Evolutionary conservation across 92 coral and sea anemone species (phyloP).

Genomic region (Epizoanthus fatuus): DNA sequence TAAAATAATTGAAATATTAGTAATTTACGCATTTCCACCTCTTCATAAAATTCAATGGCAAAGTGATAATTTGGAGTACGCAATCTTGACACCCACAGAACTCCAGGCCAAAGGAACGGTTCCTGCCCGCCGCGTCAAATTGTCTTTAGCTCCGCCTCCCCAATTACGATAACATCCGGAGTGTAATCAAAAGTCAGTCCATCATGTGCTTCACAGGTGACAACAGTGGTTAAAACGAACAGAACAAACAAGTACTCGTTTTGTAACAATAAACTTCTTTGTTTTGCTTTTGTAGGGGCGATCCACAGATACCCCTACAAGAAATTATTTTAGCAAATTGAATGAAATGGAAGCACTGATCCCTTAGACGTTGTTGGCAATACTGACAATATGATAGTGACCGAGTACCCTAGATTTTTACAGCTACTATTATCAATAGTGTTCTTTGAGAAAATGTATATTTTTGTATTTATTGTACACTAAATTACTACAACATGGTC

Average conservation of each 20-base stretch:
- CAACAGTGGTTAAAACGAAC: not conserved
- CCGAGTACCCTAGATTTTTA: too few relatives aligned
- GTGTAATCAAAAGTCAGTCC: constrained; percentile 13
- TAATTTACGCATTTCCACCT: constrained; percentile 14
- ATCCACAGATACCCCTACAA: not conserved
- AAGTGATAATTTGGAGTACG: constrained; percentile 5
- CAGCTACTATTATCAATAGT: too few relatives aligned
- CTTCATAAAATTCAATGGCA: not conserved
- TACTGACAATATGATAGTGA: too few relatives aligned
- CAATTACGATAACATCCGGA: constrained; percentile 21
- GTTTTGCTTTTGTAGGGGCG: not conserved
- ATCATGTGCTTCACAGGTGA: constrained; percentile 18
- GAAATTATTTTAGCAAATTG: not conserved
- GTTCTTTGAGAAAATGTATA: not conserved
- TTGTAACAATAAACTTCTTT: not conserved
- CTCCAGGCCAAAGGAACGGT: constrained; percentile 6
- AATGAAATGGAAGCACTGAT: too few relatives aligned
- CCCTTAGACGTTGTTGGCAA: too few relatives aligned
- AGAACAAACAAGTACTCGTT: not conserved
- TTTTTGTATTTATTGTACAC: not conserved
- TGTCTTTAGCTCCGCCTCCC: constrained; percentile 14
- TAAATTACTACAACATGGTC: not conserved
- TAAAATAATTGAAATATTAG: not conserved
- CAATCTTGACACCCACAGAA: constrained; percentile 28
- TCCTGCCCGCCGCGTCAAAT: not conserved